Percentiles rank a stretch among this genome's conserved stretches.
These are phyloP conservation scores for Spheniscus humboldti DNA, from an alignment of 2,797 vertebrate genomes.

Conservation along the genomic window DNA sequence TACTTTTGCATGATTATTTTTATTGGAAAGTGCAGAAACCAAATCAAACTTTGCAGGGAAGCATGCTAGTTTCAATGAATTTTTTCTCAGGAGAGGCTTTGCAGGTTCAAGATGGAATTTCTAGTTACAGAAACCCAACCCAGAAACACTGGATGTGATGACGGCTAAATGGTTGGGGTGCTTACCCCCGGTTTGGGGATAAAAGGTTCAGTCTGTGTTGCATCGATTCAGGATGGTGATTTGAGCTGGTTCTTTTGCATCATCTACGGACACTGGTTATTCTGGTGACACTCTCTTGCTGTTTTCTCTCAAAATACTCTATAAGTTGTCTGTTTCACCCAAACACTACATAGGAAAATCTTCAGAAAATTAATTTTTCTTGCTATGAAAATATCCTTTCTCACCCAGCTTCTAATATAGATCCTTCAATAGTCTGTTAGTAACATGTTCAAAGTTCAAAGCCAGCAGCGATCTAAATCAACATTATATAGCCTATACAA, in stretches of 20 bases:
- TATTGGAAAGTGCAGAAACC: background rate
- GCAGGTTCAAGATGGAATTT: constrained; percentile 10
- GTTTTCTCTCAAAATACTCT: background rate
- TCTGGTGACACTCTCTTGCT: background rate
- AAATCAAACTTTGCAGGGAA: background rate
- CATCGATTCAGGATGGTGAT: background rate
- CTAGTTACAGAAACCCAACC: background rate
- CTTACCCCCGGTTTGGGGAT: background rate
- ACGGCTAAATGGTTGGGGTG: background rate
- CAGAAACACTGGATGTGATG: background rate
- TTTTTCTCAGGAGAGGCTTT: background rate
- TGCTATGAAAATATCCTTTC: background rate
- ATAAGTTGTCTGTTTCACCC: background rate
- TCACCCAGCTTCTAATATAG: background rate
- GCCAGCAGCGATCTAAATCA: background rate
- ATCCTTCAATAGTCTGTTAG: background rate
- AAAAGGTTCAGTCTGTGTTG: background rate
- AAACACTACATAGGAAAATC: background rate
- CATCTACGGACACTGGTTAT: background rate
- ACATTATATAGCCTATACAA: background rate
- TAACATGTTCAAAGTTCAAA: constrained; percentile 2
- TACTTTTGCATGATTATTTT: constrained; percentile 31
- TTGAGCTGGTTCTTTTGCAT: background rate
- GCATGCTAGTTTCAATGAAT: background rate
- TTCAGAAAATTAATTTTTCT: background rate